Percentiles rank a stretch among this genome's conserved stretches.
Evolutionary conservation across 2,113 vertebrate species (phyloP).

Genomic region (Stomatorhinus ivindoensis): DNA sequence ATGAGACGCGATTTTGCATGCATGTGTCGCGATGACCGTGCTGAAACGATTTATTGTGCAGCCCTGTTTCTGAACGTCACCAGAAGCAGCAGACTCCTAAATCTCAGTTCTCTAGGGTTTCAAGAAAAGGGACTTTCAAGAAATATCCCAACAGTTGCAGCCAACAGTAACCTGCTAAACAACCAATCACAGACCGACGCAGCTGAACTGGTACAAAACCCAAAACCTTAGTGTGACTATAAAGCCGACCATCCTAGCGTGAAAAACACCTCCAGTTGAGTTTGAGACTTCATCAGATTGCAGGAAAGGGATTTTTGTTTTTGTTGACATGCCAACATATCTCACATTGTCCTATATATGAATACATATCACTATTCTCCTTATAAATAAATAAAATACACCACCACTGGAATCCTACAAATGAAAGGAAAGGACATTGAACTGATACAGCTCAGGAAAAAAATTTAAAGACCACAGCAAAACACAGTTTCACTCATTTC

Average conservation of each 20-base stretch:
- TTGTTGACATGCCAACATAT: neutral
- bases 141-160: neutral
- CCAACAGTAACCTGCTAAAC: neutral
- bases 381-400: neutral
- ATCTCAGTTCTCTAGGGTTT: neutral
- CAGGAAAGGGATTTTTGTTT: neutral
- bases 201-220: neutral
- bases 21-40: neutral
- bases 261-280: neutral
- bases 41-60: neutral
- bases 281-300: neutral
- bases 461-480: neutral
- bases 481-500: neutral
- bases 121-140: neutral
- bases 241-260: neutral
- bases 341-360: neutral
- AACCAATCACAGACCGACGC: neutral
- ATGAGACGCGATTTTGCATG: neutral
- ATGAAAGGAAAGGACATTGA: neutral
- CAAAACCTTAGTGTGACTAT: neutral
- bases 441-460: neutral
- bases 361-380: neutral
- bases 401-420: neutral
- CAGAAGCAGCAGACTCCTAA: neutral
- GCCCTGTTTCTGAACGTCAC: neutral